Evolutionary conservation across 1,140 invertebrate species (phyloP), one percentile per base, ranked within the genome.

Genomic region (Drosophila tropicalis): DNA sequence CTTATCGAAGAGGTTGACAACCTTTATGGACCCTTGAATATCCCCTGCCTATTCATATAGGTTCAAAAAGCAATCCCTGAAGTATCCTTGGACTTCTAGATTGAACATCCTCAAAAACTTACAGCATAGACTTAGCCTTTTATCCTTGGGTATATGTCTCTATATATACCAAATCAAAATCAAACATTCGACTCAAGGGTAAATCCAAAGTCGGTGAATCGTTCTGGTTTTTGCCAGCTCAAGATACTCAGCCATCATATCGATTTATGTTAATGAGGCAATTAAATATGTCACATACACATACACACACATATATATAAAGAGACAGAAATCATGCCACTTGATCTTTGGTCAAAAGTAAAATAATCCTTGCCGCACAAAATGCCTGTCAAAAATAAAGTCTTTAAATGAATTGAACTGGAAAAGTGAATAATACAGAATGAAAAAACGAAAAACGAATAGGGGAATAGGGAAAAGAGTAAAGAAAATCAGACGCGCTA

Each of bases 221-320:
- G 29, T 6, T n/a, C n/a, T n/a, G n/a, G n/a, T 51, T 9, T 19
- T 12, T 12, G n/a, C 17, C 44, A 51, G 44, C 44, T 22, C 19
- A 51, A 19, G 44, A 6, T 51, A 51, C n/a, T 51, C 19, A 51
- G 19, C 17, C 17, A 51, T 51, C 22, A 22, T 51, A 51, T 51
- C 13, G 44, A 51, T 51, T 51, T 51, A 51, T 51, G 19, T 19
- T 51, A 51, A 51, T 51, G 44, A 10, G 44, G 44, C 44, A 51
- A 51, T 51, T 51, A 47, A 47, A 47, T 47, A 12, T 17, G 5
- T 25, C 4, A 5, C 4, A 25, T 3, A 25, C 3, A 25, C 4
- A 25, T 6, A 7, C 10, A 9, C 9, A 17, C 5, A 47, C 6
- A 19, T 47, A 47, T 10, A 10, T 5, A 9, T 22, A 51, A 12